These are phyloP conservation scores for Hippocampus mohnikei DNA, from an alignment of 2,113 vertebrate genomes.

Conservation along the genomic window DNA sequence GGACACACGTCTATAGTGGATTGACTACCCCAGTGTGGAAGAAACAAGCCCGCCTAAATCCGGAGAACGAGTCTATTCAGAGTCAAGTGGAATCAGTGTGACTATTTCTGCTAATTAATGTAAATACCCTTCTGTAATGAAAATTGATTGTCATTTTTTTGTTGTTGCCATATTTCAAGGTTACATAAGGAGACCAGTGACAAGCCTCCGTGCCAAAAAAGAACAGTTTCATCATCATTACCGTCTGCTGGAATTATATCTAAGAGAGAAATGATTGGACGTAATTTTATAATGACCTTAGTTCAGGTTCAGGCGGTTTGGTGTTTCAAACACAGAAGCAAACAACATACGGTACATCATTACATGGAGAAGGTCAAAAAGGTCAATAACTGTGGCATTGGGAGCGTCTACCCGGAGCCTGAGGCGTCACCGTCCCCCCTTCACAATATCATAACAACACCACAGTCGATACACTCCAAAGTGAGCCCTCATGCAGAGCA, in stretches of 20 bases:
- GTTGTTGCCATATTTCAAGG: neutral
- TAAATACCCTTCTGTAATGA: neutral
- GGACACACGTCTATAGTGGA: neutral
- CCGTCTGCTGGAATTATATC: neutral
- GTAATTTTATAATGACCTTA: constrained; percentile 12
- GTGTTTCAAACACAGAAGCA: constrained; percentile 14
- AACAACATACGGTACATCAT: neutral
- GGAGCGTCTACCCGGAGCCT: constrained; percentile 70
- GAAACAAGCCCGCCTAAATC: neutral
- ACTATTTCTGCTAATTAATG: neutral
- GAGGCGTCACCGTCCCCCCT: constrained; percentile 42
- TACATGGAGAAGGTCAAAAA: constrained; percentile 66
- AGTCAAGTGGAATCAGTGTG: neutral
- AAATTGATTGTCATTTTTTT: neutral
- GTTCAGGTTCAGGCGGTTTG: constrained; percentile 16
- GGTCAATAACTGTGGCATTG: constrained; percentile 71
- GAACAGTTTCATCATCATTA: too few species aligned
- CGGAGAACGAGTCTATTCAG: neutral
- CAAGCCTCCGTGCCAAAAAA: too few species aligned
- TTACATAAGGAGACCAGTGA: neutral
- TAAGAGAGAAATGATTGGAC: neutral
- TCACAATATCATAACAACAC: constrained; percentile 71
- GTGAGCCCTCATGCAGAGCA: constrained; percentile 68
- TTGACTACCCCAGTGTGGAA: neutral
- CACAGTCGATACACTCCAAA: constrained; percentile 75